phyloP scores from a whole-genome alignment of 2,113 vertebrate genomes.

The Natator depressus region DNA sequence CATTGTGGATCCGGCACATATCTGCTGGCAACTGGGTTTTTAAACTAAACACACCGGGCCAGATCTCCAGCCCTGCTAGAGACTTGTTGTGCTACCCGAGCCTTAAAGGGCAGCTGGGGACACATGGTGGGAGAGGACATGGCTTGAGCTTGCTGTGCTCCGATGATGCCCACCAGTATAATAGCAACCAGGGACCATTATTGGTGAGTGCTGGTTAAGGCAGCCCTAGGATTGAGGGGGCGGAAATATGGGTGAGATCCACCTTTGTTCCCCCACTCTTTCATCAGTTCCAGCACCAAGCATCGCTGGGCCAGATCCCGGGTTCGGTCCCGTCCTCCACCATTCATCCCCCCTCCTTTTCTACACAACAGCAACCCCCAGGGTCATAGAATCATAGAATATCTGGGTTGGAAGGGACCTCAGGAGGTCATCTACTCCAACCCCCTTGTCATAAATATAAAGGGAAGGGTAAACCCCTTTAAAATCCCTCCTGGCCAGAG shows the following conservation, averaged over 20 bases:
- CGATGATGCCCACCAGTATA: too few relatives aligned
- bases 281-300: background rate
- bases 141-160: background rate
- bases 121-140: background rate
- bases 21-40: too few relatives aligned
- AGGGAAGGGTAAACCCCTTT: too few relatives aligned
- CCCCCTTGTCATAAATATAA: too few relatives aligned
- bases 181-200: background rate
- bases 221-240: background rate
- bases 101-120: background rate
- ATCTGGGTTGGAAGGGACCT: too few relatives aligned
- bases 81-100: background rate
- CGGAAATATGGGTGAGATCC: background rate
- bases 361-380: too few relatives aligned
- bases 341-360: background rate
- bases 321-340: background rate
- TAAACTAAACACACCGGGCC: too few relatives aligned
- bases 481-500: too few relatives aligned
- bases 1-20: too few relatives aligned
- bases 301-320: background rate
- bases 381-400: too few relatives aligned
- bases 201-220: background rate
- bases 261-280: background rate
- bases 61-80: too few relatives aligned
- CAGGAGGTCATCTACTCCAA: too few relatives aligned